These are phyloP conservation scores for Sorex maritimensis DNA, from an alignment of 2,797 vertebrate genomes.

Conservation along the genomic window DNA sequence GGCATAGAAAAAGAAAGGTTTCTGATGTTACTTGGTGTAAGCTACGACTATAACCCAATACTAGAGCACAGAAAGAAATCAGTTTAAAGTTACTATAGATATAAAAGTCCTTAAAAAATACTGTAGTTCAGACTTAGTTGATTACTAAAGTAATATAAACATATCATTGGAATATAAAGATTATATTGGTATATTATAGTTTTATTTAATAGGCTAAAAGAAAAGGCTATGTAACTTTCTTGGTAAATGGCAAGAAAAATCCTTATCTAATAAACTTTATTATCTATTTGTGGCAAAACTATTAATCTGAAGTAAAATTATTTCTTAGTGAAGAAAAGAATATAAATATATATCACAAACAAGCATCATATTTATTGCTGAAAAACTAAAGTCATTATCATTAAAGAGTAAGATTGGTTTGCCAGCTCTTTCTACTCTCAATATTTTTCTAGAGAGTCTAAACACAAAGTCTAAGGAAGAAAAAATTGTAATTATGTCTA, in stretches of 20 bases:
- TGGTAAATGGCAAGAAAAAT: constrained; percentile 7
- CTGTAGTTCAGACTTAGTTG: constrained; percentile 4
- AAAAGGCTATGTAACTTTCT: not conserved
- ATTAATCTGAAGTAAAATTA: not conserved
- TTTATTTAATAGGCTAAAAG: constrained; percentile 42
- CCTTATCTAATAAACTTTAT: constrained; percentile 23
- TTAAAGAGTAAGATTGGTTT: constrained; percentile 33
- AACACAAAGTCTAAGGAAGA: constrained; percentile 7
- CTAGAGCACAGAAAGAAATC: no score
- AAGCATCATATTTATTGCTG: constrained; percentile 5
- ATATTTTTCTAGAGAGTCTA: not conserved
- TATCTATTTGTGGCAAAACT: constrained; percentile 42
- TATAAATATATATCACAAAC: not conserved
- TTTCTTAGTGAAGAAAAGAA: not conserved
- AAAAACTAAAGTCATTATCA: not conserved
- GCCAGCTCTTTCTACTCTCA: not conserved
- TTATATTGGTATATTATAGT: not conserved
- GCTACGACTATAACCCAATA: not conserved
- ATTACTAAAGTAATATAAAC: constrained; percentile 31
- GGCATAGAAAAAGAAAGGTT: constrained; percentile 5
- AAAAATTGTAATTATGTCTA: not conserved
- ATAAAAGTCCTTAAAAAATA: constrained; percentile 39
- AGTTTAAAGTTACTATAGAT: not conserved
- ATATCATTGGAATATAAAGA: constrained; percentile 22
- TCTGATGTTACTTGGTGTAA: constrained; percentile 38